These are phyloP conservation scores for Exaiptasia diaphana DNA, from an alignment of 64 coral and sea anemone genomes.

Conservation along the genomic window DNA sequence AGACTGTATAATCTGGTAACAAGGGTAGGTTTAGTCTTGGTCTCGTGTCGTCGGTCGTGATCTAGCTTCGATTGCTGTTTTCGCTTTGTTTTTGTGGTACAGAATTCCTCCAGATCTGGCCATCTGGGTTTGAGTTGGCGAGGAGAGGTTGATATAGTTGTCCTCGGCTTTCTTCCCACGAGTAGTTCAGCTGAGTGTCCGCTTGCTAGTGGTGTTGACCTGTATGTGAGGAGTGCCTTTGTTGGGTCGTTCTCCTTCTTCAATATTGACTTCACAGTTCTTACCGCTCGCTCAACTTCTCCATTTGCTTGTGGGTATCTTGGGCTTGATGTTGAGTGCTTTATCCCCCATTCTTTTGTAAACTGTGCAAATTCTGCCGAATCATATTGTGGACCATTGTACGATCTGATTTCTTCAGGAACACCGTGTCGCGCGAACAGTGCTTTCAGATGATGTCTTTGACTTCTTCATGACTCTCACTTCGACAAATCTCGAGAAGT, in stretches of 20 bases:
- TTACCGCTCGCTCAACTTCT: conserved; percentile 32
- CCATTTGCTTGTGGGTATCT: conserved; percentile 23
- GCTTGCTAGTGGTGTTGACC: conserved; percentile 26
- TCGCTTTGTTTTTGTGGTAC: not conserved
- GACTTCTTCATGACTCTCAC: not conserved
- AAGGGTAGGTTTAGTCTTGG: not conserved
- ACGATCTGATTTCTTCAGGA: conserved; percentile 6
- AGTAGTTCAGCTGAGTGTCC: conserved; percentile 37
- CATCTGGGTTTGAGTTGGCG: not conserved
- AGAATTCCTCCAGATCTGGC: conserved; percentile 9
- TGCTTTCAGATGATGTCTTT: conserved; percentile 26
- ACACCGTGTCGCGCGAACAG: conserved; percentile 42
- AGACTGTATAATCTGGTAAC: conserved; percentile 21
- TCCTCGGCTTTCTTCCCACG: conserved; percentile 15
- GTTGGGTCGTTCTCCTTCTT: conserved; percentile 29
- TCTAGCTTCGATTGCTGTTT: not conserved
- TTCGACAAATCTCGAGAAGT: conserved; percentile 31
- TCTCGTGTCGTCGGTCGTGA: conserved; percentile 22
- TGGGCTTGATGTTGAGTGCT: conserved; percentile 17
- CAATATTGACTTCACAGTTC: conserved; percentile 14
- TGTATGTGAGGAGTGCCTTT: conserved; percentile 26
- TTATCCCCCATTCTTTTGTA: conserved; percentile 6
- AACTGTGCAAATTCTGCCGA: conserved; percentile 30
- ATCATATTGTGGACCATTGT: conserved; percentile 41
- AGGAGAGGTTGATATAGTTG: not conserved